Evolutionary conservation across 64 coral and sea anemone species (phyloP).

Genomic region (Montipora sp.): DNA sequence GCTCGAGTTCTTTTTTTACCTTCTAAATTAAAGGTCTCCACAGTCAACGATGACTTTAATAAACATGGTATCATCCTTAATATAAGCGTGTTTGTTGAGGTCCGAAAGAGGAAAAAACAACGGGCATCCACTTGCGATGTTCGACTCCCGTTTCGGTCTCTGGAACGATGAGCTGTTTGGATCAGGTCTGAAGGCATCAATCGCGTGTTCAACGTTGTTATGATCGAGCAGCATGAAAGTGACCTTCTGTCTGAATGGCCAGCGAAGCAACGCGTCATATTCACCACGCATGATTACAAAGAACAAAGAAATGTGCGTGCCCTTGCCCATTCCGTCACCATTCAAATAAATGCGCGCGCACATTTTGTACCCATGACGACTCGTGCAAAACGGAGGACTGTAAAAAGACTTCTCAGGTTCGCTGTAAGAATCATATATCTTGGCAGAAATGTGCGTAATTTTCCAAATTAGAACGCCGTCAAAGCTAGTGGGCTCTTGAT

Average conservation of each 20-base stretch:
- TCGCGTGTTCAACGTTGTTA: conserved; percentile 58
- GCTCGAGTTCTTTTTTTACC: too few relatives aligned
- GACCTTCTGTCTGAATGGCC: conserved; percentile 73
- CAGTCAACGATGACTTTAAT: conserved; percentile 56
- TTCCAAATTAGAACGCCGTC: conserved; percentile 59
- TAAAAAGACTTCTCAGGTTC: conserved; percentile 61
- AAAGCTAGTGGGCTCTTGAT: not conserved
- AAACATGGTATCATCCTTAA: conserved; percentile 67
- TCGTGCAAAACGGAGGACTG: conserved; percentile 58
- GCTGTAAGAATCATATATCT: conserved; percentile 41
- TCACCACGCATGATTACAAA: conserved; percentile 75
- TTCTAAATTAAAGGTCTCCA: not conserved
- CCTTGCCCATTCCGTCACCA: conserved; percentile 64
- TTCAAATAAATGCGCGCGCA: conserved; percentile 70
- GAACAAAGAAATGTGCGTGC: conserved; percentile 55
- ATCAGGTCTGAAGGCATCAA: conserved; percentile 65
- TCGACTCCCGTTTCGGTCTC: conserved; percentile 40
- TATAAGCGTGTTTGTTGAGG: conserved; percentile 56
- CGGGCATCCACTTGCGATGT: conserved; percentile 67
- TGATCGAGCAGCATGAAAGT: conserved; percentile 70
- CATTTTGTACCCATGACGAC: conserved; percentile 77
- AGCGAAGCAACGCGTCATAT: conserved; percentile 47
- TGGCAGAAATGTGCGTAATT: conserved; percentile 43
- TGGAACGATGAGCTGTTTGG: conserved; percentile 65
- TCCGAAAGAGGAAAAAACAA: conserved; percentile 52